phyloP scores from a whole-genome alignment of 2,888 invertebrate species.

The Thysanoteuthis rhombus region DNA sequence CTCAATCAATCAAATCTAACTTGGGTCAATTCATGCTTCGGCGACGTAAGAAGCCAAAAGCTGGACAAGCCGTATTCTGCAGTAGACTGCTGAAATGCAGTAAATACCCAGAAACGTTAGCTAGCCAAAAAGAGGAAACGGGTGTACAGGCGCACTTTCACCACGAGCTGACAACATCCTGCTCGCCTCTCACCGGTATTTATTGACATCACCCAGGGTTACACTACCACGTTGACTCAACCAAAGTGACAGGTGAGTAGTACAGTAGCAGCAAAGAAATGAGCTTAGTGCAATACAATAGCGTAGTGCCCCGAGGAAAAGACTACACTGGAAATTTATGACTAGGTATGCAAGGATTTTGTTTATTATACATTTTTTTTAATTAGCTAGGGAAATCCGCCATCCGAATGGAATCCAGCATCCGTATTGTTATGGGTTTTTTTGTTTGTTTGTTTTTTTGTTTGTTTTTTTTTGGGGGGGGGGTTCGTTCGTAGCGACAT shows the following conservation, averaged over 20 bases:
- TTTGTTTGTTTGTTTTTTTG: no score
- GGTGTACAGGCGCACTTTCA: neutral
- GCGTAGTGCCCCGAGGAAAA: neutral
- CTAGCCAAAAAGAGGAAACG: neutral
- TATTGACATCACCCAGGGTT: neutral
- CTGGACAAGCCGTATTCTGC: no score
- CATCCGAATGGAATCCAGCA: neutral
- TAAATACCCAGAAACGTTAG: no score
- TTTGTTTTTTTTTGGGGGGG: no score
- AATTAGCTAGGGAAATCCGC: neutral
- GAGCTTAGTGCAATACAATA: neutral
- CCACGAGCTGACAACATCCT: neutral
- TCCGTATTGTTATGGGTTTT: neutral
- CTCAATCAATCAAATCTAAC: no score
- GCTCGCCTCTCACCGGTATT: neutral
- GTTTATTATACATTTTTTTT: neutral
- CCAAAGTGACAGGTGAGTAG: neutral
- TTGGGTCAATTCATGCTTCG: no score
- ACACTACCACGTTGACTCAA: neutral
- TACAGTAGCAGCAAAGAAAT: neutral
- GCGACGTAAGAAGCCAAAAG: no score
- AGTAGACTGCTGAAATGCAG: no score
- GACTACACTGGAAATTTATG: neutral
- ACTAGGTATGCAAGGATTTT: neutral
- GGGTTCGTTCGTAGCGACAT: no score